Percentiles rank a stretch among this genome's conserved stretches.
phyloP scores from a whole-genome alignment of 37 sponge, comb jelly and placozoan genomes.

The Aphrocallistes beatrix region DNA sequence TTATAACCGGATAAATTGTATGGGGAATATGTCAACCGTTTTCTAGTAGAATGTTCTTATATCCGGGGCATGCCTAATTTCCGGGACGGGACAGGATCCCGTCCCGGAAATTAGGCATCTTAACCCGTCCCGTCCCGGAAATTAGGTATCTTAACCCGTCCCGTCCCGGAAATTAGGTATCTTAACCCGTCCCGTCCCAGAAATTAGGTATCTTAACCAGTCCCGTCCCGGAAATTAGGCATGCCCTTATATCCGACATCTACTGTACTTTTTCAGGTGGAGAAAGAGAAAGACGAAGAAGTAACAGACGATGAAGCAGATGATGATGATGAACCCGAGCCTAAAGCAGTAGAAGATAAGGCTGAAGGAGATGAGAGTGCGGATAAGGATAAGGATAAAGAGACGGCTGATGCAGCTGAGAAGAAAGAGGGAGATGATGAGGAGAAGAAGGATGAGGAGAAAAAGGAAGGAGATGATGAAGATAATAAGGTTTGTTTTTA shows the following conservation, averaged over 20 bases:
- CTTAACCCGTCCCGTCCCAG: too few relatives aligned
- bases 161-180: too few relatives aligned
- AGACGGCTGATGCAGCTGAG: neutral
- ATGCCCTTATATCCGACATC: too few relatives aligned
- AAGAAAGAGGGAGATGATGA: neutral
- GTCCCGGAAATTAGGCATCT: too few relatives aligned
- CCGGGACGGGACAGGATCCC: too few relatives aligned
- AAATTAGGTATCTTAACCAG: too few relatives aligned
- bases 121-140: too few relatives aligned
- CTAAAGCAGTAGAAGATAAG: constrained; percentile 43
- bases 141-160: too few relatives aligned
- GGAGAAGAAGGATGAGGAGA: neutral
- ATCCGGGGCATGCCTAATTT: too few relatives aligned
- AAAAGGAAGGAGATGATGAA: constrained; percentile 15
- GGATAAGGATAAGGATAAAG: neutral
- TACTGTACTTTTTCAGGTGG: constrained; percentile 57
- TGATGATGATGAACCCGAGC: constrained; percentile 48
- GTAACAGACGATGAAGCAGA: constrained; percentile 89
- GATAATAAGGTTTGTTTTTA: neutral
- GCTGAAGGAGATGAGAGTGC: constrained; percentile 22
- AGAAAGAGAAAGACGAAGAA: constrained; percentile 93
- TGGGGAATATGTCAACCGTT: neutral
- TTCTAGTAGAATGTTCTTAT: too few relatives aligned
- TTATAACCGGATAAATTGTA: neutral
- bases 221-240: too few relatives aligned